phyloP scores from a whole-genome alignment of 2,888 invertebrate genomes.

The Gymnoscelis rufifasciata region DNA sequence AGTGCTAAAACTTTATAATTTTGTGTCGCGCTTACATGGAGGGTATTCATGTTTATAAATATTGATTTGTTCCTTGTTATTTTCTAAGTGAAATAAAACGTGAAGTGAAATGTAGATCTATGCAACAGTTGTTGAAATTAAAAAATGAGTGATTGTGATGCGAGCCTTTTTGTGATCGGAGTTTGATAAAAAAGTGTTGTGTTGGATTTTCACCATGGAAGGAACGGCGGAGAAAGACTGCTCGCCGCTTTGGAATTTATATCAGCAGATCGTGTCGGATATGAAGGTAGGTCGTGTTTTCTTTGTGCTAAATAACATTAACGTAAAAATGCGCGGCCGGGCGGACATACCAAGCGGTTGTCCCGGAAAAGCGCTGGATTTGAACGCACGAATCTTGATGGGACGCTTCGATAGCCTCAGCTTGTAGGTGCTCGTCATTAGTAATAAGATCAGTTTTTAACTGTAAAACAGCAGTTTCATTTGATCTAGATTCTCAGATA shows the following conservation, averaged over 20 bases:
- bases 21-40: slow-evolving; percentile 46
- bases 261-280: slow-evolving; percentile 96
- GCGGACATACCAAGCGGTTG: slow-evolving; percentile 47
- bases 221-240: slow-evolving; percentile 88
- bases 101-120: slow-evolving; percentile 70
- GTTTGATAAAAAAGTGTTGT: slow-evolving; percentile 52
- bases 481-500: too few species aligned
- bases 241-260: slow-evolving; percentile 94
- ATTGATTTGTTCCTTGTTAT: slow-evolving; percentile 69
- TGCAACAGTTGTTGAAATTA: slow-evolving; percentile 62
- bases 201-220: slow-evolving; percentile 81
- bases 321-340: slow-evolving; percentile 22
- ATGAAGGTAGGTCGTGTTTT: slow-evolving; percentile 89
- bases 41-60: slow-evolving; percentile 75
- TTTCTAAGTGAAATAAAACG: slow-evolving; percentile 39
- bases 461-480: too few species aligned
- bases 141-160: slow-evolving; percentile 46
- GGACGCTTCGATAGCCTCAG: slow-evolving; percentile 29
- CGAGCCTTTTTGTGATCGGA: slow-evolving; percentile 49
- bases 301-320: not conserved
- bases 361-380: slow-evolving; percentile 47
- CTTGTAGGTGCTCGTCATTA: slow-evolving; percentile 19
- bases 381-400: slow-evolving; percentile 48
- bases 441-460: slow-evolving; percentile 2
- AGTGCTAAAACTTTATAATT: slow-evolving; percentile 38